Base-by-base conservation (phyloP, 2,888 invertebrate species). In the Nemurella pictetii region DNA sequence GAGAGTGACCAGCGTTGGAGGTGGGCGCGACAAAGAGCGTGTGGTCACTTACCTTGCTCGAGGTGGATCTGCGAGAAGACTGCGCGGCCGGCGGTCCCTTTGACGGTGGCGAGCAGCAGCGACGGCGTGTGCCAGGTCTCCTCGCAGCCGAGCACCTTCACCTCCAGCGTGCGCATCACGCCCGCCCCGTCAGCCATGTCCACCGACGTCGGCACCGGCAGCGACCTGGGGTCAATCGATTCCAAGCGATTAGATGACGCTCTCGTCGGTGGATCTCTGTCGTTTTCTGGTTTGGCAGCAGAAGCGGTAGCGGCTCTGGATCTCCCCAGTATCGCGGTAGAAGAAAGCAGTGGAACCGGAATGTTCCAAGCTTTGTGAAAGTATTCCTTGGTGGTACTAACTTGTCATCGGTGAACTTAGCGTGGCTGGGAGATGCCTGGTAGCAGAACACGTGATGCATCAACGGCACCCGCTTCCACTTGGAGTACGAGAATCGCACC, bases 101-200 rank as follows among this genome's bases (percentile, higher is more conserved):
- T 92, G 74, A 92, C 91, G 0, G 93, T 92, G 0, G 96, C 96
- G 87, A 96, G 91, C 85, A 96, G 90, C 84, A 96, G 91, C 86
- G 96, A 96, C 0, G 96, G 96, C 0, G 96, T 96, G 85, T 96
- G 95, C 96, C 96, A 96, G 0, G 96, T 96, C 89, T 96, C 96
- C 88, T 96, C 96, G 0, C 95, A 94, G 0, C 96, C 96, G 85
- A 96, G 90, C 32, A 96, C 94, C 89, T 95, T 93, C 7, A 96
- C 95, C 88, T 95, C 94, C 86, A 96, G 90, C 87, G 94, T 94
- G 89, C 96, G 95, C 0, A 92, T 92, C 85, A 93, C 93, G 83
- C 94, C 94, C 85, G 91, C 91, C 9, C 88, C 88, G 73, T 90
- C 90, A 36, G 87, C 86, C 15, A 90, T 88, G 25, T 87, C 88